These are phyloP conservation scores for Bilobella aurantiaca DNA, from an alignment of 1,140 invertebrate species.

Conservation along the genomic window DNA sequence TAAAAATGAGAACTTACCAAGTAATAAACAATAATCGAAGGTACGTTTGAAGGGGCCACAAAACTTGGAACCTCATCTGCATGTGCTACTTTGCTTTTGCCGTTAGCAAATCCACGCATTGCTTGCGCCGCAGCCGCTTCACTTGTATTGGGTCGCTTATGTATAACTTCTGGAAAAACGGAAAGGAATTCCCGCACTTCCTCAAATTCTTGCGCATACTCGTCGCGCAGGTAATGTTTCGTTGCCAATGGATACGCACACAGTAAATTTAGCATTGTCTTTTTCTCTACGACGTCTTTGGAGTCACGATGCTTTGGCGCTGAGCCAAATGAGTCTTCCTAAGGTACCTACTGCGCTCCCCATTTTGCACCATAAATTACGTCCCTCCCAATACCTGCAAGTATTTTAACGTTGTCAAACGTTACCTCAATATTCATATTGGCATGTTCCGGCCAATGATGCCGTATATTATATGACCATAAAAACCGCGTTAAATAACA, in stretches of 20 bases:
- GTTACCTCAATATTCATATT: no score
- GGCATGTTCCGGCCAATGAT: no score
- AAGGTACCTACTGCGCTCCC: not conserved
- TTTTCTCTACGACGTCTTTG: constrained; percentile 19
- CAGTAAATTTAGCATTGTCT: constrained; percentile 18
- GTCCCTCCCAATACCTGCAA: constrained; percentile 2
- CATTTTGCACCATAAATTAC: not conserved
- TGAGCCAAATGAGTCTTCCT: not conserved
- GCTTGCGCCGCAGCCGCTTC: no score
- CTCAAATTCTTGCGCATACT: constrained; percentile 9
- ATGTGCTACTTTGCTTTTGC: not conserved
- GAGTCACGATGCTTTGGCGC: not conserved
- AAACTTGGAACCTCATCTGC: not conserved
- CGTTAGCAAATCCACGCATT: not conserved
- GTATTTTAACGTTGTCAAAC: no score
- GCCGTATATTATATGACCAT: no score
- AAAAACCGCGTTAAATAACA: no score
- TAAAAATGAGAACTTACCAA: no score
- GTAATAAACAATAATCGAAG: not conserved
- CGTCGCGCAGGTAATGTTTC: constrained; percentile 21
- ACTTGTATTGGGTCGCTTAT: not conserved
- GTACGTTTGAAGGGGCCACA: not conserved
- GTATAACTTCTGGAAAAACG: not conserved
- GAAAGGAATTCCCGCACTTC: not conserved
- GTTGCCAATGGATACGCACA: constrained; percentile 21